Percentiles rank a stretch among this genome's conserved stretches.
Evolutionary conservation across 1,140 invertebrate genomes (phyloP).

Genomic region (Rhizoglyphus robini): DNA sequence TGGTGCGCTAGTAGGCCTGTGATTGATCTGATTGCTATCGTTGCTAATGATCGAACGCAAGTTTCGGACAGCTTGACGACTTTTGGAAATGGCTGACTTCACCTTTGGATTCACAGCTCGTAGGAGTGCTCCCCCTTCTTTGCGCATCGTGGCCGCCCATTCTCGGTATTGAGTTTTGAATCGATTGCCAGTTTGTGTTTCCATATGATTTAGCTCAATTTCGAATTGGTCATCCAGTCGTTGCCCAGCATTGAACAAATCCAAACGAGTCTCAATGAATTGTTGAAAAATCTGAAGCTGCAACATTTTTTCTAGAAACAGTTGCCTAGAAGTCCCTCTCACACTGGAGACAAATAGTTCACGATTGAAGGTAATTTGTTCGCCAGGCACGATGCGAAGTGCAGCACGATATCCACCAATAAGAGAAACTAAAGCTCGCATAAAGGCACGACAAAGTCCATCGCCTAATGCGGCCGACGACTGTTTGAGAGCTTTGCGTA

Average conservation of each 20-base stretch:
- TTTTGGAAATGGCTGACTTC: constrained; percentile 46
- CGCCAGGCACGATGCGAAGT: constrained; percentile 34
- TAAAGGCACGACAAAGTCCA: constrained; percentile 73
- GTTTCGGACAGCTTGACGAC: constrained; percentile 58
- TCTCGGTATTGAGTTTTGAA: constrained; percentile 64
- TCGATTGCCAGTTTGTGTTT: constrained; percentile 28
- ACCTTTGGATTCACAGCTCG: constrained; percentile 64
- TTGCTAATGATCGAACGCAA: constrained; percentile 42
- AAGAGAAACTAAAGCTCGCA: constrained; percentile 64
- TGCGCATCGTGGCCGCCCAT: constrained; percentile 48
- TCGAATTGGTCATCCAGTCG: constrained; percentile 65
- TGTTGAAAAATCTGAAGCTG: constrained; percentile 88
- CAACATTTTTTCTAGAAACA: constrained; percentile 75
- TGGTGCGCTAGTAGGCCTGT: constrained; percentile 26
- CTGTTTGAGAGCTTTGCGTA: constrained; percentile 9
- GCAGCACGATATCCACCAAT: constrained; percentile 88
- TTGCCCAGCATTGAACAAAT: constrained; percentile 67
- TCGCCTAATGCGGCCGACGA: constrained; percentile 60
- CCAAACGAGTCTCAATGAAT: constrained; percentile 83
- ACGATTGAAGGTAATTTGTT: constrained; percentile 62
- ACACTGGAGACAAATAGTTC: constrained; percentile 71
- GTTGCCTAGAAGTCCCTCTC: constrained; percentile 55
- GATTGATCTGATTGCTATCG: background rate
- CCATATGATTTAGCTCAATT: constrained; percentile 67
- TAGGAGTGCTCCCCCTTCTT: constrained; percentile 52